Evolutionary conservation across 2,113 vertebrate genomes (phyloP).

Genomic region (Mixornis gularis): DNA sequence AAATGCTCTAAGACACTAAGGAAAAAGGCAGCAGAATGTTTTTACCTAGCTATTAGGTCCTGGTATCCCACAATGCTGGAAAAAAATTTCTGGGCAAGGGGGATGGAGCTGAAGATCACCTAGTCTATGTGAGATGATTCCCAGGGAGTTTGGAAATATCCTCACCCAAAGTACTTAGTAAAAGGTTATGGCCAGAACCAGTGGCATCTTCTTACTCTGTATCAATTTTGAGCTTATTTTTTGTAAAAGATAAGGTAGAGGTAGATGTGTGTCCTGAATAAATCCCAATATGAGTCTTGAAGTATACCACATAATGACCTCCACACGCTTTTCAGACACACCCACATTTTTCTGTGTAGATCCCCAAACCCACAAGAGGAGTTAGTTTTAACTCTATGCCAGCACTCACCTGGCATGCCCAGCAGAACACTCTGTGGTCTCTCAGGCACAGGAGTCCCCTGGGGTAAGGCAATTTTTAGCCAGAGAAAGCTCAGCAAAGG

Average conservation of each 20-base stretch:
- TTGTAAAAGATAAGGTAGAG: not conserved
- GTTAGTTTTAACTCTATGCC: not conserved
- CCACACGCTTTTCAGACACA: not conserved
- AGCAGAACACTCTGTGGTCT: not conserved
- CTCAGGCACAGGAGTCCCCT: not conserved
- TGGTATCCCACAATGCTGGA: not conserved
- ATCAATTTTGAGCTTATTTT: not conserved
- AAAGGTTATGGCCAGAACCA: not conserved
- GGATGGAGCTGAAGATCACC: not conserved
- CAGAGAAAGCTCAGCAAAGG: not conserved
- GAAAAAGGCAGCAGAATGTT: not conserved
- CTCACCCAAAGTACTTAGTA: not conserved
- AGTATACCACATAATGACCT: not conserved
- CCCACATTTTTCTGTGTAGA: not conserved
- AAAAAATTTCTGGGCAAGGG: not conserved
- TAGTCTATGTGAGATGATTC: not conserved
- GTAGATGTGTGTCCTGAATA: not conserved
- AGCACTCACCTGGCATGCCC: not conserved
- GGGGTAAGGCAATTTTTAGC: conserved; percentile 18
- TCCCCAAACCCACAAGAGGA: not conserved
- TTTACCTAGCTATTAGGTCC: not conserved
- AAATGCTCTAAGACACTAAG: not conserved
- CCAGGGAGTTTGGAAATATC: not conserved
- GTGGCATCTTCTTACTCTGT: not conserved
- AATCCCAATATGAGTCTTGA: not conserved